phyloP scores from a whole-genome alignment of 2,888 invertebrate genomes.

The Leistus spinibarbis region DNA sequence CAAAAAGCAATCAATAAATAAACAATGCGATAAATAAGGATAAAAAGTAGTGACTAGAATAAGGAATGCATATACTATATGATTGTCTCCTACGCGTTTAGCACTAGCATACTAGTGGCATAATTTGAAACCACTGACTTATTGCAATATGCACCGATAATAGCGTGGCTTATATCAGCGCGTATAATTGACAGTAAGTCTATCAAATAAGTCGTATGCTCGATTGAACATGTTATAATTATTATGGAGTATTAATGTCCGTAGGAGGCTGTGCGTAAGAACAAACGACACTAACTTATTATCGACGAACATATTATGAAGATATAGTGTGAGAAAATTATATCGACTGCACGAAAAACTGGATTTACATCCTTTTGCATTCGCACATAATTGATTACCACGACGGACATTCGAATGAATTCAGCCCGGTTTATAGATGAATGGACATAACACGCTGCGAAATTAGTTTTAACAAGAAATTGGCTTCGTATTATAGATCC shows the following conservation, averaged over 20 bases:
- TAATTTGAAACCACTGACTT: slow-evolving; percentile 24
- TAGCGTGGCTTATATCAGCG: slow-evolving; percentile 28
- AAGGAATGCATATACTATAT: neutral
- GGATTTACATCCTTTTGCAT: too few species aligned
- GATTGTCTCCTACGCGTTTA: slow-evolving; percentile 24
- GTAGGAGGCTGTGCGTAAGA: slow-evolving; percentile 31
- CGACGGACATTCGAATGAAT: too few species aligned
- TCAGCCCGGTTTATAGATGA: too few species aligned
- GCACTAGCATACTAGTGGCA: slow-evolving; percentile 15
- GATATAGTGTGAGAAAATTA: neutral
- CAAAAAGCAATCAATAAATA: neutral
- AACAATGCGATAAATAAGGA: neutral
- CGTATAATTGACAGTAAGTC: slow-evolving; percentile 39
- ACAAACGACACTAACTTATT: slow-evolving; percentile 26
- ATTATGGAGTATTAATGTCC: slow-evolving; percentile 6
- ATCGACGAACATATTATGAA: neutral
- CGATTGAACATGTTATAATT: slow-evolving; percentile 39
- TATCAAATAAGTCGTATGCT: slow-evolving; percentile 36
- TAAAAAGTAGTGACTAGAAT: neutral
- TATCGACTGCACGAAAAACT: too few species aligned
- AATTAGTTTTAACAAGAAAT: too few species aligned
- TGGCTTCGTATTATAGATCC: too few species aligned
- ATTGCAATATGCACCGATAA: slow-evolving; percentile 27
- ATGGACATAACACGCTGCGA: too few species aligned
- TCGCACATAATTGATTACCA: too few species aligned